Evolutionary conservation across 53 echinoderm and acorn worm genomes (phyloP).

Genomic region (Mesocentrotus franciscanus): DNA sequence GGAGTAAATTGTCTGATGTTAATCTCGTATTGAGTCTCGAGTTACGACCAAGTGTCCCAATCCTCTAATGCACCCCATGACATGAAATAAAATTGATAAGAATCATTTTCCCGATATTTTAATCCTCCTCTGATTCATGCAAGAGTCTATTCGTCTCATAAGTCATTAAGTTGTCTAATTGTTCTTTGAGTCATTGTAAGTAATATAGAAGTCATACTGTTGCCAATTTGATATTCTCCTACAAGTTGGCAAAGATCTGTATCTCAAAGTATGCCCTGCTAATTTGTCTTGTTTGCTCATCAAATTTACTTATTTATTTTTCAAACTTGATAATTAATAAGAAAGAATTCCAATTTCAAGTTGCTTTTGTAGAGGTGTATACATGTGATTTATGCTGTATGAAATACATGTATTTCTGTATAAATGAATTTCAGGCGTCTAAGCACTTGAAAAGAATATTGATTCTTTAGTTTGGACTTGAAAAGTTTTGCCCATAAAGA

Average conservation of each 20-base stretch:
- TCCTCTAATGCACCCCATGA: slow-evolving; percentile 6
- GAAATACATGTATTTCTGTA: too few relatives aligned
- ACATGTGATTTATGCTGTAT: too few relatives aligned
- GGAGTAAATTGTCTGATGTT: slow-evolving; percentile 54
- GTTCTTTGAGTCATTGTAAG: slow-evolving; percentile 18
- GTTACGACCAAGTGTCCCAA: slow-evolving; percentile 47
- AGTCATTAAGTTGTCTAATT: slow-evolving; percentile 38
- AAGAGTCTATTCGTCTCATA: neutral
- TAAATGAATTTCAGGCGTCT: too few relatives aligned
- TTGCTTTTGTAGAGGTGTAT: neutral
- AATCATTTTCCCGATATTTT: slow-evolving; percentile 17
- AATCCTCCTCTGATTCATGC: slow-evolving; percentile 36
- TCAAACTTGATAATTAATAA: neutral
- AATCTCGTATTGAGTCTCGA: slow-evolving; percentile 35
- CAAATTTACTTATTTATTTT: neutral
- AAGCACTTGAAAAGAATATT: too few relatives aligned
- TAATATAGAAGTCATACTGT: neutral
- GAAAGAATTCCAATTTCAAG: neutral
- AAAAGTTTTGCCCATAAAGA: too few relatives aligned
- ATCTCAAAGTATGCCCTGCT: neutral
- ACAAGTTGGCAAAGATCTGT: neutral
- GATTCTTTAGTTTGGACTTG: too few relatives aligned
- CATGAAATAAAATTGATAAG: slow-evolving; percentile 16
- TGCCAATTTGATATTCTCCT: slow-evolving; percentile 1
- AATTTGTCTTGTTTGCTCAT: neutral